Base-by-base conservation (phyloP, 2,797 vertebrate species). In the Odontamblyopus lacepedii region DNA sequence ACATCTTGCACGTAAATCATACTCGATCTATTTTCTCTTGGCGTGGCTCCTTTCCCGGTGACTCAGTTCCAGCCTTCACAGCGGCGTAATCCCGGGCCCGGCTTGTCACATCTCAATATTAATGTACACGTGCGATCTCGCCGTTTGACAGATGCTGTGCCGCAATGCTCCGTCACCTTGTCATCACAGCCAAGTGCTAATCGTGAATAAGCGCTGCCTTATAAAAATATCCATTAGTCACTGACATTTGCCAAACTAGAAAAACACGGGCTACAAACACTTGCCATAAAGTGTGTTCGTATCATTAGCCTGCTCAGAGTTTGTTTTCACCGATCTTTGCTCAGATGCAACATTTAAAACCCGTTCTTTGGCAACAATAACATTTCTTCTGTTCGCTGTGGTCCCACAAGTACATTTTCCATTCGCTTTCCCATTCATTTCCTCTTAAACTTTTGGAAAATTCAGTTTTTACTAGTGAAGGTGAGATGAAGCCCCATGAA, bases 171-270 rank as follows among this genome's bases (percentile, higher is more conserved):
- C 16, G 35, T 70, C 56, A 68, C 73, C 53, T 78, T 12, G 50
- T 79, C 66, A 81, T 81, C 74, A 75, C 66, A 80, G 19, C 44
- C 65, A 71, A 81, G 71, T 57, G 66, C 41, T 70, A 72, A 78
- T 75, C 57, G 76, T 55, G 69, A 72, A 69, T 4, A 55, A 78
- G 63, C 63, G 67, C 60, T 9, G 44, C 35, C 32, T 64, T 41
- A 68, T 9, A 4, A 5, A 63, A 19, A 67, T 70, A 71, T 64
- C 30, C 70, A 68, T 76, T 68, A 75, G 50, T 77, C 62, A 67
- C 30, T 30, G 6, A 13, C 35, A 32, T 56, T 56, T 26, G 51
- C 18, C 53, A 55, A 19, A 55, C 5, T n/a, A 53, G n/a, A 8
- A 55, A 55, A 55, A 55, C 53, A 23, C 23, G 19, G 19, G 19